Evolutionary conservation across 2,797 vertebrate genomes (phyloP).

Genomic region (Chanos chanos): DNA sequence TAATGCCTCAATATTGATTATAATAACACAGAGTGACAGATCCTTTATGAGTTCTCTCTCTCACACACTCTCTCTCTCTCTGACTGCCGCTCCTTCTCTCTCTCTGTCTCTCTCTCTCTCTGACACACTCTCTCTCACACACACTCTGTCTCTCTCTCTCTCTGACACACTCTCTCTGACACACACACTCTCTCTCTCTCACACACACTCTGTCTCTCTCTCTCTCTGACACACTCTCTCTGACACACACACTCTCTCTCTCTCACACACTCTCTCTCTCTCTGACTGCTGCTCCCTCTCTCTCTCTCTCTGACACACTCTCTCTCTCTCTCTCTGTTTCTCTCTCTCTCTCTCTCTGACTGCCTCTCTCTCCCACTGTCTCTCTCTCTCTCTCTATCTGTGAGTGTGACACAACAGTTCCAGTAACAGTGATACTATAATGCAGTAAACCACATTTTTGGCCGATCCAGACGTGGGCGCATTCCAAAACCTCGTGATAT

Average conservation of each 20-base stretch:
- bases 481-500: not conserved
- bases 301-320: not conserved
- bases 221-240: not conserved
- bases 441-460: not conserved
- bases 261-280: not conserved
- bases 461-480: too few species aligned
- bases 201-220: not conserved
- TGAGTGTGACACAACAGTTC: not conserved
- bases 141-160: conserved; percentile 1
- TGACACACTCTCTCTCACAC: not conserved
- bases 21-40: too few species aligned
- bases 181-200: not conserved
- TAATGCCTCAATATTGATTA: too few species aligned
- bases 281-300: not conserved
- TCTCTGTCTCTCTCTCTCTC: not conserved
- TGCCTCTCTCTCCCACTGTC: too few species aligned
- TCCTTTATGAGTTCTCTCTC: too few species aligned
- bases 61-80: too few species aligned
- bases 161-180: not conserved
- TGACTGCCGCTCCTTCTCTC: too few species aligned
- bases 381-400: too few species aligned
- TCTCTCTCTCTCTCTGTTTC: not conserved
- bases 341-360: too few species aligned
- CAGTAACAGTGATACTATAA: not conserved
- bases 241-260: not conserved